Conservation (phyloP, 2,888 invertebrate genomes). For the Athalia circularis region DNA sequence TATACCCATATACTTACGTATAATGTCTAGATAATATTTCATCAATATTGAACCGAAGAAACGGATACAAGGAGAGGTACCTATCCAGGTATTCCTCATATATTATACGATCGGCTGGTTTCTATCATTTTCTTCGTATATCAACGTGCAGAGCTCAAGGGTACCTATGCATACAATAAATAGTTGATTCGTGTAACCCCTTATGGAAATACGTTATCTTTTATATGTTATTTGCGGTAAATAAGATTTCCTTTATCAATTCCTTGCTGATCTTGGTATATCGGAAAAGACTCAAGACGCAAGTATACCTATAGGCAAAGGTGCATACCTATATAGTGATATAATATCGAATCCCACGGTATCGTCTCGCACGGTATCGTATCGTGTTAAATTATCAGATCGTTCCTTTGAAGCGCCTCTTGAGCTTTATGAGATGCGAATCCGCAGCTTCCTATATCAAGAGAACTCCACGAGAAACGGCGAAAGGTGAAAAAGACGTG, state of each 20-base stretch:
- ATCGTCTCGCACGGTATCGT: background rate
- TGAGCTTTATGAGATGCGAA: constrained; percentile 29
- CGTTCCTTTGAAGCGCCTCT: constrained; percentile 14
- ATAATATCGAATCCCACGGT: background rate
- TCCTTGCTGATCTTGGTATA: background rate
- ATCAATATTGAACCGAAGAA: background rate
- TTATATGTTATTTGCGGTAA: constrained; percentile 4
- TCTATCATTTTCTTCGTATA: constrained; percentile 18
- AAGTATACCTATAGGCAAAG: too few relatives aligned
- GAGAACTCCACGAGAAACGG: background rate
- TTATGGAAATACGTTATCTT: background rate
- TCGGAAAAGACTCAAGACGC: background rate
- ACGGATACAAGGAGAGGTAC: constrained; percentile 5
- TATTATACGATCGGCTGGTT: constrained; percentile 6
- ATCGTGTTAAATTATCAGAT: constrained; percentile 27
- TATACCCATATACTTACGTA: too few relatives aligned
- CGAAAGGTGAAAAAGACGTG: background rate
- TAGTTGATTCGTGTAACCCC: constrained; percentile 13
- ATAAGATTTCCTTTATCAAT: background rate
- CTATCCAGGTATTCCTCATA: constrained; percentile 26
- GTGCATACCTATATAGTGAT: too few relatives aligned
- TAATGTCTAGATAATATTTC: too few relatives aligned
- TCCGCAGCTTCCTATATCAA: constrained; percentile 22
- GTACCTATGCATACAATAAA: constrained; percentile 12
- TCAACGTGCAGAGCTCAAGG: background rate